Base-by-base conservation (phyloP, 2,888 invertebrate species). In the Pycnomerus fuliginosus region DNA sequence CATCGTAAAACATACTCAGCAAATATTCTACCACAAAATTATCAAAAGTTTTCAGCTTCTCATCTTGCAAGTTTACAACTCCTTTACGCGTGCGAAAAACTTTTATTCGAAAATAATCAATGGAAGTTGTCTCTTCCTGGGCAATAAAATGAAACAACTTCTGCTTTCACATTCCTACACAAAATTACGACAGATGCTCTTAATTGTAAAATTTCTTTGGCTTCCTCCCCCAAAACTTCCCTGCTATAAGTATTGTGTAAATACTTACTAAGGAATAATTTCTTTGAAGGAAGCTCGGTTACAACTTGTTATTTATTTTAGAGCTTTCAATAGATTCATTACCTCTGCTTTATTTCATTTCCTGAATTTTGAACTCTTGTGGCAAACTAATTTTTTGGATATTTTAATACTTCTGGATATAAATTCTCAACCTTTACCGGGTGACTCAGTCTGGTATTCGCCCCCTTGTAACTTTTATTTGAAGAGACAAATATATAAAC, bases 251-350 rank as follows among this genome's bases (percentile, higher is more conserved):
- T 4, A 7, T 7, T 7, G 4, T 20, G 7, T 7, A 20, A 20
- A 4, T 7, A 20, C 5, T 7, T 7, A 7, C 7, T 7, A 4
- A 4, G 7, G 20, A 20, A 7, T 7, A 11, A 32, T 32, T 20
- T 7, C 12, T 22, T 33, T 33, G 33, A 14, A n/a, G 24, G 16
- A 24, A 35, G n/a, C n/a, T n/a, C n/a, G n/a, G n/a, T 24, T 5
- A n/a, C 33, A 33, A 35, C 16, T 28, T 36, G 36, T 36, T 38
- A 38, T 39, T 39, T 39, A 39, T 39, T 39, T 39, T 24, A n/a
- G n/a, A n/a, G n/a, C n/a, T n/a, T n/a, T n/a, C n/a, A n/a, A n/a
- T n/a, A n/a, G n/a, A n/a, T n/a, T n/a, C n/a, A n/a, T n/a, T n/a
- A n/a, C n/a, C n/a, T n/a, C n/a, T n/a, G n/a, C n/a, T n/a, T n/a